Conservation (phyloP, 1,140 invertebrate genomes). For the Listronotus bonariensis region DNA sequence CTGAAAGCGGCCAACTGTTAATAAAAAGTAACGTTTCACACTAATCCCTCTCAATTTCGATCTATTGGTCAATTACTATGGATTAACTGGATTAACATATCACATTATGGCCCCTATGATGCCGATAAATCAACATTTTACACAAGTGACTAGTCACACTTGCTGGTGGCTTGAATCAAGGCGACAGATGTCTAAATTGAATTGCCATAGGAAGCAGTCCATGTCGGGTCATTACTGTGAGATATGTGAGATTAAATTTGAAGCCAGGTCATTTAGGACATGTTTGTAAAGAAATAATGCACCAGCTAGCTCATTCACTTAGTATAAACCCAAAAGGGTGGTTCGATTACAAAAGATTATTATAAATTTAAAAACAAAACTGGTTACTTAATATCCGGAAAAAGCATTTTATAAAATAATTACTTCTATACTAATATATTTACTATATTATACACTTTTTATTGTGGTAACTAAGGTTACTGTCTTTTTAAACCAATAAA, state of each 20-base stretch:
- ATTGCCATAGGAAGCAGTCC: conserved; percentile 17
- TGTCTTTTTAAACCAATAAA: too few species aligned
- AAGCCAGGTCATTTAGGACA: neutral
- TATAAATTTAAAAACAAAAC: too few species aligned
- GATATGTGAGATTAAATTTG: neutral
- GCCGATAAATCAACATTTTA: conserved; percentile 33
- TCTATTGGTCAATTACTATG: conserved; percentile 28
- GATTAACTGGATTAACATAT: conserved; percentile 33
- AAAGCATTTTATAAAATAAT: too few species aligned
- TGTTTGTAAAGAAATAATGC: neutral
- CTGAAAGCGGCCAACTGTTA: conserved; percentile 16
- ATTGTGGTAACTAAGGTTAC: too few species aligned
- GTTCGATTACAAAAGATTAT: too few species aligned
- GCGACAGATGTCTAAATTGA: conserved; percentile 34
- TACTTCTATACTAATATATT: too few species aligned
- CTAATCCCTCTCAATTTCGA: neutral
- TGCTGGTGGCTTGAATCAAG: conserved; percentile 29
- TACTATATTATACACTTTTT: too few species aligned
- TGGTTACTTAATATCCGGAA: too few species aligned
- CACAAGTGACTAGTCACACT: conserved; percentile 20
- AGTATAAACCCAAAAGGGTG: too few species aligned
- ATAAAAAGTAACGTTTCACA: conserved; percentile 11
- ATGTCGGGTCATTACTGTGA: neutral
- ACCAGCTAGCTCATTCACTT: too few species aligned
- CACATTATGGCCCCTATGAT: conserved; percentile 31